Conservation (phyloP, 2,113 vertebrate species). For the Lucifuga dentata region DNA sequence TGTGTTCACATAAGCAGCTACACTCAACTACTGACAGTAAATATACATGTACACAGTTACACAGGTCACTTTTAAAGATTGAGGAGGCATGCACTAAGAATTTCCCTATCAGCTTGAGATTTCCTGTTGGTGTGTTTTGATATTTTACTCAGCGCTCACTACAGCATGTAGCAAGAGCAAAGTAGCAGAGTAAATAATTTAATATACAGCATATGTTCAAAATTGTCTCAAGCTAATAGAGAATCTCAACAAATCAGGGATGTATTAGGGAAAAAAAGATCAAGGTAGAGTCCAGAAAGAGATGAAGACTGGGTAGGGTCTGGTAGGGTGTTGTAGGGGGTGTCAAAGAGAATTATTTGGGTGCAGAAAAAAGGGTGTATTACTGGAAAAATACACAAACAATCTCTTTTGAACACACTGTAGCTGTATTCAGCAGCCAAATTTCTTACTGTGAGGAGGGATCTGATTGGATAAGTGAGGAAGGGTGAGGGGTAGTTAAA, state of each 20-base stretch:
- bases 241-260: slow-evolving; percentile 29
- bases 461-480: slow-evolving; percentile 35
- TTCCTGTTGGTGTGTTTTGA: too few relatives aligned
- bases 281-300: slow-evolving; percentile 31
- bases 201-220: too few relatives aligned
- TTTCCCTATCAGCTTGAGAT: slow-evolving; percentile 43
- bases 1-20: not conserved
- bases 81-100: slow-evolving; percentile 43
- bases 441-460: slow-evolving; percentile 24
- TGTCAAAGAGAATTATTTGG: not conserved
- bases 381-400: not conserved
- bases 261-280: slow-evolving; percentile 4
- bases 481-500: slow-evolving; percentile 40
- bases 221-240: slow-evolving; percentile 35
- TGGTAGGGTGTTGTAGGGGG: not conserved
- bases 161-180: not conserved
- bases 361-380: slow-evolving; percentile 9
- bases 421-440: slow-evolving; percentile 2
- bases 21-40: not conserved
- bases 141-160: too few relatives aligned
- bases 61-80: not conserved
- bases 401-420: slow-evolving; percentile 7
- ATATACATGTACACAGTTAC: slow-evolving; percentile 6
- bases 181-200: not conserved
- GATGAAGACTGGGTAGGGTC: not conserved